These are phyloP conservation scores for Phalanger gymnotis DNA, from an alignment of 2,797 vertebrate species.

Conservation along the genomic window DNA sequence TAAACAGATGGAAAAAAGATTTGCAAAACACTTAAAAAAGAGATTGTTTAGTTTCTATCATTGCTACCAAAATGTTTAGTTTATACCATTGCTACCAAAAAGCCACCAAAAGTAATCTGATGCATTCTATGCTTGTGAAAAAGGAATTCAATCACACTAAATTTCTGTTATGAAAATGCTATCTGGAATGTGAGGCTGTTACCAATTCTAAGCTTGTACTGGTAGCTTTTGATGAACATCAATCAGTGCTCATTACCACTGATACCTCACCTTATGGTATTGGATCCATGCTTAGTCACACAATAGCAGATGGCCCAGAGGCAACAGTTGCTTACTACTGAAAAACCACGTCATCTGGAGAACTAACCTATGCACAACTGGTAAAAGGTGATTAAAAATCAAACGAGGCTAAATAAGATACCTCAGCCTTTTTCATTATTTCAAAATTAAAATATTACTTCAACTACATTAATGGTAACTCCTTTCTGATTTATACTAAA, in stretches of 20 bases:
- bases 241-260: slow-evolving; percentile 24
- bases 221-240: not conserved
- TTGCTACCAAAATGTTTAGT: not conserved
- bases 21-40: too few relatives aligned
- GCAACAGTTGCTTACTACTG: slow-evolving; percentile 42
- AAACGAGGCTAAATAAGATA: not conserved
- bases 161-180: not conserved
- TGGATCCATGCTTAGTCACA: slow-evolving; percentile 43
- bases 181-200: slow-evolving; percentile 21
- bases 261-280: not conserved
- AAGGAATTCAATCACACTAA: not conserved
- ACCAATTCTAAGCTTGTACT: slow-evolving; percentile 24
- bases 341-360: slow-evolving; percentile 25
- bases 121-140: slow-evolving; percentile 28
- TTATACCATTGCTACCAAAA: not conserved
- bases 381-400: not conserved
- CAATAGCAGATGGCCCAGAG: slow-evolving; percentile 43
- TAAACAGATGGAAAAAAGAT: too few relatives aligned
- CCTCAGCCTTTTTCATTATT: not conserved
- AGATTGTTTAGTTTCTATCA: too few relatives aligned
- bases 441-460: too few relatives aligned
- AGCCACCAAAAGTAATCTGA: not conserved
- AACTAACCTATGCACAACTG: not conserved
- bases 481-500: not conserved
- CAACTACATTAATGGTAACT: not conserved